Conservation (phyloP, 2,113 vertebrate genomes). For the Daphoenositta chrysoptera region DNA sequence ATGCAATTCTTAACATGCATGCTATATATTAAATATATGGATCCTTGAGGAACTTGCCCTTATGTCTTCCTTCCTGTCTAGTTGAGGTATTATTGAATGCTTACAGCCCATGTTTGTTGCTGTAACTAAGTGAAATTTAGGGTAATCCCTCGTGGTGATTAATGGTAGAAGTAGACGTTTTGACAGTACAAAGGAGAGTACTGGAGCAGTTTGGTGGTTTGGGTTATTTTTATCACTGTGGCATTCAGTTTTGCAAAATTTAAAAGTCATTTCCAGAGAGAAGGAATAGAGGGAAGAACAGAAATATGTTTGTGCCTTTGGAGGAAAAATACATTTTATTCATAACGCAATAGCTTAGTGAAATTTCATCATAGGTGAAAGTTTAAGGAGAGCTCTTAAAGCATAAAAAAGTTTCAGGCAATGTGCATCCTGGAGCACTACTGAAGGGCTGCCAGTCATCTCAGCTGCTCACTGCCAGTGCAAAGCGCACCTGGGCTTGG, state of each 20-base stretch:
- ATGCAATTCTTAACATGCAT: neutral
- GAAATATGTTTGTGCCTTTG: neutral
- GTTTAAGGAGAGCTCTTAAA: neutral
- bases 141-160: accelerated
- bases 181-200: neutral
- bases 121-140: neutral
- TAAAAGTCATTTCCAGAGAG: neutral
- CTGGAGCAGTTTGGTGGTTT: neutral
- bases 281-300: neutral
- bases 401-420: neutral
- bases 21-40: neutral
- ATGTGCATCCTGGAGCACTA: neutral
- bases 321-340: neutral
- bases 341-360: neutral
- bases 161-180: neutral
- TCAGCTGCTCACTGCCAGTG: neutral
- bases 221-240: neutral
- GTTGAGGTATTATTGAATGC: neutral
- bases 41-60: neutral
- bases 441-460: neutral
- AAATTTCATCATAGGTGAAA: neutral
- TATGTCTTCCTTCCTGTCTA: neutral
- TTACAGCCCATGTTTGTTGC: neutral
- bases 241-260: neutral
- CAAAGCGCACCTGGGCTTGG: neutral